Evolutionary conservation across 2,797 vertebrate species (phyloP).

Genomic region (Helarctos malayanus): DNA sequence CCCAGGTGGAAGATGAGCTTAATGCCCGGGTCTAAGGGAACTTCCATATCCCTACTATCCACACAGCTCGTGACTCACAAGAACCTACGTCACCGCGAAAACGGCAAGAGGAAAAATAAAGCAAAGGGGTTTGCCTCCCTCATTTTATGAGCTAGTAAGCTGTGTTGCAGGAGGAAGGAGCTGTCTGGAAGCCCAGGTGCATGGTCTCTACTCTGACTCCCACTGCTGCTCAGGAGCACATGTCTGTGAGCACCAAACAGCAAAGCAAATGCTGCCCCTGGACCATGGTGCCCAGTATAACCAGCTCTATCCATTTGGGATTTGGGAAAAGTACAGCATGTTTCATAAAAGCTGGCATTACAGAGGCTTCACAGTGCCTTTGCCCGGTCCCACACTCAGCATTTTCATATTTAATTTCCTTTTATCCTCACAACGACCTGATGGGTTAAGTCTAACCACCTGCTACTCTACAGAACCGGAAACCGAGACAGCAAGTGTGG

Average conservation of each 20-base stretch:
- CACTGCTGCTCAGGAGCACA: neutral
- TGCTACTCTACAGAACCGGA: neutral
- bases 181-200: neutral
- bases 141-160: neutral
- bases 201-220: neutral
- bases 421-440: neutral
- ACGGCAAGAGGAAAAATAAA: neutral
- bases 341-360: too few relatives aligned
- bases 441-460: neutral
- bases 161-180: neutral
- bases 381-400: rapidly evolving
- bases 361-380: rapidly evolving
- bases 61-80: neutral
- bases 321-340: neutral
- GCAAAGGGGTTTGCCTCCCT: neutral
- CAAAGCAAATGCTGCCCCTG: neutral
- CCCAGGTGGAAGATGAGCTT: rapidly evolving
- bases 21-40: neutral
- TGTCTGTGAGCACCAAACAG: neutral
- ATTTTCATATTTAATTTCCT: neutral
- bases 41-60: neutral
- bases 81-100: neutral
- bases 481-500: neutral
- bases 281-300: rapidly evolving
- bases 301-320: neutral